phyloP scores from a whole-genome alignment of 1,140 invertebrate genomes.

The Trypoxylus dichotomus region DNA sequence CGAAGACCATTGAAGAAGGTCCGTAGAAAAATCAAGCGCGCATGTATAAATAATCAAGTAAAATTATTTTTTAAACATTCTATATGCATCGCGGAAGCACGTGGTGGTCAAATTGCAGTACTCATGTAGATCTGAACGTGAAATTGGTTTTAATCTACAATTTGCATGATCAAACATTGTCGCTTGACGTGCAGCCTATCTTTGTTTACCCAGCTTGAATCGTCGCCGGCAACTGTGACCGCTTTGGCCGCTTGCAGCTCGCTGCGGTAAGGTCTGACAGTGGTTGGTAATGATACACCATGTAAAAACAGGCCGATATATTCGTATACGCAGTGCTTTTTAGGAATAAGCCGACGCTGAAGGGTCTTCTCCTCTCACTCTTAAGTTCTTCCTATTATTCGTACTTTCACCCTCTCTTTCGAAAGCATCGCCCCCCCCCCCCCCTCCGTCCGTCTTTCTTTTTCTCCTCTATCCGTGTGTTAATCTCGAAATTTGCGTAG shows the following conservation, averaged over 20 bases:
- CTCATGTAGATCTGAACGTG: slow-evolving; percentile 47
- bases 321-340: background rate
- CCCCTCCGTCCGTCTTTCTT: background rate
- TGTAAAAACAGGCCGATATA: slow-evolving; percentile 26
- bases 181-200: slow-evolving; percentile 47
- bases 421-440: background rate
- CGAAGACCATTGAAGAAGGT: too few species aligned
- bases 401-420: background rate
- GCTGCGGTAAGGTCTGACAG: background rate
- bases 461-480: background rate
- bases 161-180: slow-evolving; percentile 53
- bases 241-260: background rate
- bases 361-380: background rate
- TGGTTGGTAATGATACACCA: slow-evolving; percentile 11
- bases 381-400: slow-evolving; percentile 20
- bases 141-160: slow-evolving; percentile 53
- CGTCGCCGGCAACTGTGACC: background rate
- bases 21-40: too few species aligned
- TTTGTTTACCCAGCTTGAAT: slow-evolving; percentile 45
- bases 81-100: background rate
- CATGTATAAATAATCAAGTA: too few species aligned
- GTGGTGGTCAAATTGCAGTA: slow-evolving; percentile 25
- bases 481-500: slow-evolving; percentile 18
- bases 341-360: background rate
- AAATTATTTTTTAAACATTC: too few species aligned